These are phyloP conservation scores for Portevinia maculata DNA, from an alignment of 2,888 invertebrate genomes.

Conservation along the genomic window DNA sequence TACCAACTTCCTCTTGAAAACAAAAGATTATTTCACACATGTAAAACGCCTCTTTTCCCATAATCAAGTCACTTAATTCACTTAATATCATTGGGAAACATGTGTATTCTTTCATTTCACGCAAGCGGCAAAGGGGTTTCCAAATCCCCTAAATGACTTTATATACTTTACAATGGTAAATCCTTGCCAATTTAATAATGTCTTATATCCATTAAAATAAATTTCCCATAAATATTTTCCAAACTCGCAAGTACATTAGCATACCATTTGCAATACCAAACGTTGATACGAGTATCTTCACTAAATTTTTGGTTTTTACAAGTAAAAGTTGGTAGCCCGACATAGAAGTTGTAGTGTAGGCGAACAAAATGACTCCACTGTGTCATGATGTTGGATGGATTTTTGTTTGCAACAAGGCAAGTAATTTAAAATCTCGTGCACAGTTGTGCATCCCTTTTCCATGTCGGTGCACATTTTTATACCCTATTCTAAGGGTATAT, in stretches of 20 bases:
- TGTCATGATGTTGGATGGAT: constrained; percentile 6
- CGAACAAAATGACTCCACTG: constrained; percentile 27
- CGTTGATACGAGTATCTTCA: constrained; percentile 45
- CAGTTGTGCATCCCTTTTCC: constrained; percentile 7
- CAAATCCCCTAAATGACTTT: constrained; percentile 25
- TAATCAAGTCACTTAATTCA: constrained; percentile 48
- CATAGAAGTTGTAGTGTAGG: not conserved
- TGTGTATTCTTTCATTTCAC: constrained; percentile 15
- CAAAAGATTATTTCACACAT: constrained; percentile 5
- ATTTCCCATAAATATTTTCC: constrained; percentile 64
- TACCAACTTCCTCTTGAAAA: not conserved
- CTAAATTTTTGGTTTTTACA: constrained; percentile 1
- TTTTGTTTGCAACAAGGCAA: constrained; percentile 11
- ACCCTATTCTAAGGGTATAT: too few relatives aligned
- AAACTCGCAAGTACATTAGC: constrained; percentile 52
- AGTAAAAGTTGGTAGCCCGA: not conserved
- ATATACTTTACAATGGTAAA: constrained; percentile 44
- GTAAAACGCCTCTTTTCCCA: constrained; percentile 5
- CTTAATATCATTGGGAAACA: constrained; percentile 45
- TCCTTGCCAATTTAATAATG: constrained; percentile 57
- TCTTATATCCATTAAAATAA: constrained; percentile 59
- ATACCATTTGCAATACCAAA: constrained; percentile 29
- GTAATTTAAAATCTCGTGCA: constrained; percentile 27
- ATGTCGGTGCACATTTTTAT: constrained; percentile 27
- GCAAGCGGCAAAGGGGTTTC: constrained; percentile 35